Percentiles rank a stretch among this genome's conserved stretches.
Evolutionary conservation across 2,113 vertebrate species (phyloP).

Genomic region (Columbina picui): DNA sequence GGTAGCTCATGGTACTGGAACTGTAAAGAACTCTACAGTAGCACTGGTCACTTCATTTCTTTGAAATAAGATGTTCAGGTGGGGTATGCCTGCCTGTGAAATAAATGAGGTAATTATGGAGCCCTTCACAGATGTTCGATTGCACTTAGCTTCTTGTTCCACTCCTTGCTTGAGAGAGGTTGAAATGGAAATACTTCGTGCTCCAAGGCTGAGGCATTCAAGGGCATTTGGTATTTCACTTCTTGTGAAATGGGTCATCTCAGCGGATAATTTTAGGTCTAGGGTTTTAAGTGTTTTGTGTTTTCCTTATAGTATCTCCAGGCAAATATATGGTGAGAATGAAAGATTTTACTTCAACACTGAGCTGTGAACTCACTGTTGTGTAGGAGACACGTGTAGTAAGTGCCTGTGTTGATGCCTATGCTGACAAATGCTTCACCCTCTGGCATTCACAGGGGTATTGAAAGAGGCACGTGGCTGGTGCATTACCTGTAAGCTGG

Average conservation of each 20-base stretch:
- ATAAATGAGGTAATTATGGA: neutral
- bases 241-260: neutral
- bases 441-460: neutral
- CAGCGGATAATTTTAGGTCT: neutral
- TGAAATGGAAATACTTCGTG: neutral
- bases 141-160: neutral
- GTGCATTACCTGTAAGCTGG: neutral
- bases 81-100: neutral
- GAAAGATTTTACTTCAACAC: neutral
- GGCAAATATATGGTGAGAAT: neutral
- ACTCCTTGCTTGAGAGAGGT: neutral
- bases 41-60: neutral
- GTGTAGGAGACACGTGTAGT: neutral
- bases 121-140: neutral
- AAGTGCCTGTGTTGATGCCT: neutral
- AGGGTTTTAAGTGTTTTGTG: neutral
- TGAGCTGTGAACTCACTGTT: neutral
- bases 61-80: neutral
- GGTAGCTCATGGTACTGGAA: neutral
- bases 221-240: neutral
- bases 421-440: neutral
- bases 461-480: neutral
- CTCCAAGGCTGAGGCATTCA: neutral
- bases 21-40: neutral
- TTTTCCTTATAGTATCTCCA: neutral